A percentile compares a stretch with the other conserved stretches of the same genome.
phyloP scores from a whole-genome alignment of 2,888 invertebrate genomes.

The Brachynemurus nebulosus region DNA sequence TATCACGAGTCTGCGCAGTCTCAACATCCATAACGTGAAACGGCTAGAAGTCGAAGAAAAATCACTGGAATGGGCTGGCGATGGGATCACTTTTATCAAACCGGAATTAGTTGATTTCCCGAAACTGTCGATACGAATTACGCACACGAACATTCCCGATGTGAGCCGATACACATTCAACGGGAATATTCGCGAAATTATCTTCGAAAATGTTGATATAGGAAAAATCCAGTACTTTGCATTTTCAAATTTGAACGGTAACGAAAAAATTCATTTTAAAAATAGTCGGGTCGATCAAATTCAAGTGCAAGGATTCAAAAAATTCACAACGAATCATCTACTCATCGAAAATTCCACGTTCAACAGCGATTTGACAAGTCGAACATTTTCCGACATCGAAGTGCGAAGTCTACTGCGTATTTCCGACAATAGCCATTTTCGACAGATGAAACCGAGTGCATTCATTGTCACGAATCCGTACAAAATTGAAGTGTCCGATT shows the following conservation, averaged over 20 bases:
- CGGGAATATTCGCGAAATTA: constrained; percentile 55
- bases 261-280: constrained; percentile 46
- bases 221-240: constrained; percentile 53
- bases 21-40: constrained; percentile 47
- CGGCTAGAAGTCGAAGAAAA: constrained; percentile 46
- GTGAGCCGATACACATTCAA: constrained; percentile 40
- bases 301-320: constrained; percentile 63
- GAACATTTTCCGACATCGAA: constrained; percentile 59
- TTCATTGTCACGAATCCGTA: constrained; percentile 51
- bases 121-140: constrained; percentile 4
- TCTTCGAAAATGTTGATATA: constrained; percentile 46
- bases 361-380: constrained; percentile 45
- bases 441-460: constrained; percentile 50
- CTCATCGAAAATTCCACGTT: constrained; percentile 47
- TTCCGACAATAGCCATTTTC: constrained; percentile 44
- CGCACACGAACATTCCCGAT: background rate
- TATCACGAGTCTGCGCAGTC: constrained; percentile 45
- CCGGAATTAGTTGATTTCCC: background rate
- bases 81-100: no score
- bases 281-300: constrained; percentile 45
- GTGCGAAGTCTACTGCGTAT: constrained; percentile 51
- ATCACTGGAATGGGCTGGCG: constrained; percentile 42
- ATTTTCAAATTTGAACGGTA: constrained; percentile 55
- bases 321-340: constrained; percentile 54
- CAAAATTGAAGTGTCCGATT: constrained; percentile 45